Evolutionary conservation across 2,888 invertebrate genomes (phyloP).

Genomic region (Salpingus planirostris): DNA sequence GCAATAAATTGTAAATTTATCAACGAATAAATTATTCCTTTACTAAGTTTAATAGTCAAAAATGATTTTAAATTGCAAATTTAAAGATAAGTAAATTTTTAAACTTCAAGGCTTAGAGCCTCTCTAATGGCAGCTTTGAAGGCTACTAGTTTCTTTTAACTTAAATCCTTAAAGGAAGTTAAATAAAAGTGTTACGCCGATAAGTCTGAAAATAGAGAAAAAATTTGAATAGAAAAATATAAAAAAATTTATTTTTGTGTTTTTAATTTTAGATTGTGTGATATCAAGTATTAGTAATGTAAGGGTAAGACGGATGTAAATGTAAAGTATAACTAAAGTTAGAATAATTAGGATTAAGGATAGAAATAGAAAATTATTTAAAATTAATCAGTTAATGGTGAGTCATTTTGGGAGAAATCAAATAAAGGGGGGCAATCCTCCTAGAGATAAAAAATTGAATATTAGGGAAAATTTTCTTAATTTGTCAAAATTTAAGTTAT

Average conservation of each 20-base stretch:
- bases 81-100: neutral
- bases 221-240: too few relatives aligned
- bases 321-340: slow-evolving; percentile 49
- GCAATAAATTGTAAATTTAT: slow-evolving; percentile 38
- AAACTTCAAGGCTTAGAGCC: slow-evolving; percentile 1
- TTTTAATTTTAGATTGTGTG: slow-evolving; percentile 31
- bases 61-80: slow-evolving; percentile 2
- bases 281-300: slow-evolving; percentile 42
- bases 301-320: slow-evolving; percentile 48
- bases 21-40: neutral
- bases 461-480: slow-evolving; percentile 45
- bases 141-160: slow-evolving; percentile 2
- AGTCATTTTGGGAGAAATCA: slow-evolving; percentile 56
- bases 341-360: slow-evolving; percentile 44
- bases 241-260: slow-evolving; percentile 1
- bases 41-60: neutral
- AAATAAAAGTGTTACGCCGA: neutral
- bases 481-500: slow-evolving; percentile 36
- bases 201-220: too few relatives aligned
- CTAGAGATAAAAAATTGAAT: slow-evolving; percentile 49
- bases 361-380: slow-evolving; percentile 40
- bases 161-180: slow-evolving; percentile 2
- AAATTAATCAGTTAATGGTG: slow-evolving; percentile 46
- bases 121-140: slow-evolving; percentile 1
- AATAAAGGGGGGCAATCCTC: slow-evolving; percentile 51